Conservation (phyloP, 1,140 invertebrate species). For the Zaprionus davidi region DNA sequence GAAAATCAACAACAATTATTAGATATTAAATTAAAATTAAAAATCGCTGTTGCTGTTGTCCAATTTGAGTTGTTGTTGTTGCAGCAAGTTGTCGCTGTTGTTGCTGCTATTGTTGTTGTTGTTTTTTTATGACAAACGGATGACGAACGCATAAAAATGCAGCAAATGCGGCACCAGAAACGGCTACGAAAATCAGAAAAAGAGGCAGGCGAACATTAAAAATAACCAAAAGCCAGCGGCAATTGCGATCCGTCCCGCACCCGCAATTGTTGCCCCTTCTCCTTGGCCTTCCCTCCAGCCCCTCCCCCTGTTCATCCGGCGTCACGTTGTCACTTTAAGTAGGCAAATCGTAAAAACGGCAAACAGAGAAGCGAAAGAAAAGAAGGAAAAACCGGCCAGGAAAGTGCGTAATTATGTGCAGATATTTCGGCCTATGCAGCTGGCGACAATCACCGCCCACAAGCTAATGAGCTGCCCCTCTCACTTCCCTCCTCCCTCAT, state of each 20-base stretch:
- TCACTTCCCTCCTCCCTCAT: too few species aligned
- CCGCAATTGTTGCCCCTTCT: background rate
- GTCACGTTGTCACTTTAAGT: conserved; percentile 78
- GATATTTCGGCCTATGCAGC: conserved; percentile 54
- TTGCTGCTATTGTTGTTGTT: conserved; percentile 13
- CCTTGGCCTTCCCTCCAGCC: background rate
- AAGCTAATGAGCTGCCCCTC: conserved; percentile 39
- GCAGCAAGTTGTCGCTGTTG: conserved; percentile 3
- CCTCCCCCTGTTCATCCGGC: conserved; percentile 31
- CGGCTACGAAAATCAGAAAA: conserved; percentile 49
- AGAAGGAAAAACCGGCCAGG: conserved; percentile 21
- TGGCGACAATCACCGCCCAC: conserved; percentile 60
- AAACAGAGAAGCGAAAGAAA: conserved; percentile 27
- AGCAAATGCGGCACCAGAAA: conserved; percentile 65
- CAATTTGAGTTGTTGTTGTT: conserved; percentile 15
- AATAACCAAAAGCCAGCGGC: conserved; percentile 77
- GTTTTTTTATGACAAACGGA: conserved; percentile 77
- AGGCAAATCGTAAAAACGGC: conserved; percentile 75
- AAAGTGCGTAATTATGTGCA: conserved; percentile 70
- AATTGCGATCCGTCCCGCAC: conserved; percentile 31
- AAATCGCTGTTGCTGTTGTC: conserved; percentile 47
- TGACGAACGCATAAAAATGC: conserved; percentile 82
- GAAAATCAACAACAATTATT: conserved; percentile 68
- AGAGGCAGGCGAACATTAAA: conserved; percentile 58
- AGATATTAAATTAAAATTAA: conserved; percentile 82